These are phyloP conservation scores for Saccostrea glomerata DNA, from an alignment of 1,140 invertebrate species.

Conservation along the genomic window DNA sequence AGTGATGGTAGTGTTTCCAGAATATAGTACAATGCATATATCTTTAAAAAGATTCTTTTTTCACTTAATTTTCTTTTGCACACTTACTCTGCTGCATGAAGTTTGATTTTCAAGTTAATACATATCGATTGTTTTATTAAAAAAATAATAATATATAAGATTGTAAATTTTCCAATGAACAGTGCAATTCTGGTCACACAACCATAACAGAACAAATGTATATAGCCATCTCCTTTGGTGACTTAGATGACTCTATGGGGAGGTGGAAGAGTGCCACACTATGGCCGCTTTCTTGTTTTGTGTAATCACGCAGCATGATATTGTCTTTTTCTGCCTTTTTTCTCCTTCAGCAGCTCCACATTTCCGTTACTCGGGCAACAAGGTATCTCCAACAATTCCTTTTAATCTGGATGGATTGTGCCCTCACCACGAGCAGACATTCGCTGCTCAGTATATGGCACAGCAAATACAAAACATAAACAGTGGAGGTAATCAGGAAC, in stretches of 20 bases:
- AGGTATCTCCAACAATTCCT: conserved; percentile 60
- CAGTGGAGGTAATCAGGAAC: conserved; percentile 63
- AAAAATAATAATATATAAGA: too few relatives aligned
- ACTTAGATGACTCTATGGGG: neutral
- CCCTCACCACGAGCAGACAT: conserved; percentile 73
- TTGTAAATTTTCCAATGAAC: neutral
- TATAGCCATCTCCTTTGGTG: neutral
- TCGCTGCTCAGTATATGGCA: conserved; percentile 69
- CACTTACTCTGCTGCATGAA: neutral
- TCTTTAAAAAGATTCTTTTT: neutral
- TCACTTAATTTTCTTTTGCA: neutral
- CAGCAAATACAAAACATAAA: conserved; percentile 67
- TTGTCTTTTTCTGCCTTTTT: conserved; percentile 33
- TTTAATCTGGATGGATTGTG: conserved; percentile 70
- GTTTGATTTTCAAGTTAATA: too few relatives aligned
- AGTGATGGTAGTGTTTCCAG: conserved; percentile 3
- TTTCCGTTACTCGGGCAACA: conserved; percentile 73
- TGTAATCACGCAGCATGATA: conserved; percentile 27
- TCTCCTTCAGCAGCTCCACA: conserved; percentile 65
- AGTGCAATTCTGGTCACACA: neutral
- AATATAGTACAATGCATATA: neutral
- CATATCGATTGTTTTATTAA: too few relatives aligned
- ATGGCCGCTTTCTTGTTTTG: neutral
- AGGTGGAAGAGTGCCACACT: conserved; percentile 8
- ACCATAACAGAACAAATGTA: neutral